Evolutionary conservation across 2,113 vertebrate species (phyloP).

Genomic region (Mesembrinibis cayennensis): DNA sequence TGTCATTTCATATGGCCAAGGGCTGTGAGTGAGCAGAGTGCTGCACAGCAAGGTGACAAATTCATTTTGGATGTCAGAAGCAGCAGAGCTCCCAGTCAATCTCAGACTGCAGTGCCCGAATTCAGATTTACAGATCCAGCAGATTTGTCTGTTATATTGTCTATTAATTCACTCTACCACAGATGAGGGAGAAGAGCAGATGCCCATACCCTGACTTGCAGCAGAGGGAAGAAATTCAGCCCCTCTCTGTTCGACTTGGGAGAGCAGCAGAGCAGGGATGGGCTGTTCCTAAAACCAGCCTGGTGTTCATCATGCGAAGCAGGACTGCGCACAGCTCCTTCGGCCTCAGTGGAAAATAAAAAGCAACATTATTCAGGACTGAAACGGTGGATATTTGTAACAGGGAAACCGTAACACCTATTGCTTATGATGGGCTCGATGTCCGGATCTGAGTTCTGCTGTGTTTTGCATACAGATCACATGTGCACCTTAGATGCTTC

Average conservation of each 20-base stretch:
- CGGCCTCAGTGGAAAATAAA: neutral
- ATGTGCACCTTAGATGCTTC: neutral
- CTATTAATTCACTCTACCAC: neutral
- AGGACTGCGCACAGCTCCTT: neutral
- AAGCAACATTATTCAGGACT: neutral
- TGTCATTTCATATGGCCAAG: neutral
- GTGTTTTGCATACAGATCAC: neutral
- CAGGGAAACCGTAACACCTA: rapidly evolving
- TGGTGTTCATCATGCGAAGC: neutral
- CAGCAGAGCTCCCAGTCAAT: neutral
- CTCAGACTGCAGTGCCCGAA: neutral
- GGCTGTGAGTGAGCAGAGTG: neutral
- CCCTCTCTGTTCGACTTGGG: neutral
- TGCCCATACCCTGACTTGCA: neutral
- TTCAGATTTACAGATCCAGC: neutral
- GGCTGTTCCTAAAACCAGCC: neutral
- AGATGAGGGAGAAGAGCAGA: neutral
- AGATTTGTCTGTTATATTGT: neutral
- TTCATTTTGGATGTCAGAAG: neutral
- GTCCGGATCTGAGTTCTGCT: neutral
- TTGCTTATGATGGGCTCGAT: neutral
- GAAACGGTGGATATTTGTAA: neutral
- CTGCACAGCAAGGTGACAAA: neutral
- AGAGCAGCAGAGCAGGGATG: neutral
- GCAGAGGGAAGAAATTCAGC: neutral